Evolutionary conservation across 2,113 vertebrate genomes (phyloP), one percentile per base, ranked within the genome.

Genomic region (Antidorcas marsupialis): DNA sequence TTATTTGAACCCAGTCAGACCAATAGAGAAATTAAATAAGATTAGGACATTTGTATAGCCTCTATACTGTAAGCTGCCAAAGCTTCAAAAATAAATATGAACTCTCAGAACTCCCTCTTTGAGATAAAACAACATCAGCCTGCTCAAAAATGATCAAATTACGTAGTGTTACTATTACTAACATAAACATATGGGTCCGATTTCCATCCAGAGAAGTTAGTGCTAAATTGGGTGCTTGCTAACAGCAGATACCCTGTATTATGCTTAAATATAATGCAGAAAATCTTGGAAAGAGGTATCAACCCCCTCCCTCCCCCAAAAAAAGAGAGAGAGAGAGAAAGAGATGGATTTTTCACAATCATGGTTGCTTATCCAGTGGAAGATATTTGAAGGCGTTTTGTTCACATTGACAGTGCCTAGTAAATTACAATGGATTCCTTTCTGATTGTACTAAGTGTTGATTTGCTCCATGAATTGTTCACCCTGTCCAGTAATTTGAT

Each of bases 401-500:
- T 39, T 83, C 39, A 62, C 45, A n/a, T 9, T 39, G 53, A 87
- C 57, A 59, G n/a, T 62, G 36, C 30, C 71, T 88, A 55, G 50
- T 71, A 52, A 87, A 88, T 60, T 43, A 36, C 12, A 95, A 0
- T 43, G 84, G 17, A 47, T 86, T 87, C 62, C 71, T 36, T 83
- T 96, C 91, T 93, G 71, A 60, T 95, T 97, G 84, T 89, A 95
- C 79, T 64, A 96, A 98, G 47, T 97, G 96, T 97, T 95, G 88
- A 43, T 83, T 94, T 94, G 98, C 95, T 96, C 95, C 90, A 82
- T 97, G 94, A 92, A 92, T 91, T 96, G 74, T 98, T 99, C 97
- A 91, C 96, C 97, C 97, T 98, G 95, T 93, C 97, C 95, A 93
- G 89, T 94, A 92, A 97, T 98, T 98, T 97, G 87, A 98, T 97